A percentile compares a stretch with the other conserved stretches of the same genome.
Conservation (phyloP, 2,888 invertebrate species). For the Acleris sparsana region DNA sequence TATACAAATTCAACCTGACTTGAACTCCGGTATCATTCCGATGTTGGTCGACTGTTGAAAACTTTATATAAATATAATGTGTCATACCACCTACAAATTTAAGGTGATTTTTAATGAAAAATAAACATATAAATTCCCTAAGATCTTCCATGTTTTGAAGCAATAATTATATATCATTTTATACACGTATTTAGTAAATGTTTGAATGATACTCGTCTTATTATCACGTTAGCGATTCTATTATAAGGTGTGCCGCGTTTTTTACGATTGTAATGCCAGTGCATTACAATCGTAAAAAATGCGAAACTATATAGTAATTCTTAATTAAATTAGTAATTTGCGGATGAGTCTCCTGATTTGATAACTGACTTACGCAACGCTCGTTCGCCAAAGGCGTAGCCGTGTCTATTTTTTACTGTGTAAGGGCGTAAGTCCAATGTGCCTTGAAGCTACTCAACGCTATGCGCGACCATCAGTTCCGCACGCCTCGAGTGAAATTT, state of each 20-base stretch:
- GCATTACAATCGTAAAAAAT: no score
- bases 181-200: slow-evolving; percentile 49
- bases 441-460: slow-evolving; percentile 40
- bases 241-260: slow-evolving; percentile 21
- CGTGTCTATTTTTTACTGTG: no score
- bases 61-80: slow-evolving; percentile 11
- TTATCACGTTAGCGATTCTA: slow-evolving; percentile 47
- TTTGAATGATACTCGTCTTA: slow-evolving; percentile 24
- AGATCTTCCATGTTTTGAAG: slow-evolving; percentile 66
- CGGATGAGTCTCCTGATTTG: slow-evolving; percentile 13
- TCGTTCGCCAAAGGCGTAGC: slow-evolving; percentile 7
- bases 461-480: slow-evolving; percentile 24
- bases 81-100: not conserved
- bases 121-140: slow-evolving; percentile 36
- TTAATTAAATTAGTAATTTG: slow-evolving; percentile 2
- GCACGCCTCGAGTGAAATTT: slow-evolving; percentile 15
- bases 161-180: slow-evolving; percentile 74
- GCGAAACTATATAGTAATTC: no score
- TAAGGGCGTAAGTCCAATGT: slow-evolving; percentile 29
- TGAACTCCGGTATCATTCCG: slow-evolving; percentile 48
- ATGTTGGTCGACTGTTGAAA: slow-evolving; percentile 44
- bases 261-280: not conserved
- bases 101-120: not conserved
- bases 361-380: slow-evolving; percentile 24
- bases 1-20: slow-evolving; percentile 27